Evolutionary conservation across 2,888 invertebrate species (phyloP), one percentile per base, ranked within the genome.

Genomic region (Panzeria rudis): DNA sequence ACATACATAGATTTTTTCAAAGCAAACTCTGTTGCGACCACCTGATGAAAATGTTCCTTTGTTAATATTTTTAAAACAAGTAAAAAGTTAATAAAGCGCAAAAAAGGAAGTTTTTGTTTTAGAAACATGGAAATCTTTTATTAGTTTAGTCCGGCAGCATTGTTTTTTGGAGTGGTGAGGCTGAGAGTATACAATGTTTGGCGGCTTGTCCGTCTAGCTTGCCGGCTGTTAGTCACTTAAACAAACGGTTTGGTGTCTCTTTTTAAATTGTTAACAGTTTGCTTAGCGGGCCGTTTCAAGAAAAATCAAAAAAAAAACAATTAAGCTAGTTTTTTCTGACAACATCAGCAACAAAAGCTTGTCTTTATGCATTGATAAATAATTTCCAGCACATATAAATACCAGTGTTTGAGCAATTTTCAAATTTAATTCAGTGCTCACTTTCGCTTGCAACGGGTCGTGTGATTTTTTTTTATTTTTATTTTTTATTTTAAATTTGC

Each of bases 341-440:
- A 47, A 47, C 52, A 23, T 54, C 66, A 75, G 35, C 35, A 68
- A 69, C 64, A 75, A 77, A 73, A 82, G 66, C 68, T 62, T 50
- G 81, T 76, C 61, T 84, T 84, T 84, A 25, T 81, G 50, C 38
- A 69, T 52, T 82, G 54, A 64, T 71, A 50, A 41, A 56, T 71
- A 54, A 41, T 84, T 76, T 47, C 13, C 50, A 68, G 54, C 72
- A 81, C 59, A 59, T 87, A 87, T 87, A 87, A 86, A 87, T 87
- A 87, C 77, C 50, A 54, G 80, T 77, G 64, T 84, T 86, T 79
- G 73, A 56, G 52, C 64, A 73, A 47, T 73, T 78, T 87, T 84
- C 13, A 56, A 86, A 82, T 78, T 86, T 86, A 87, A 85, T 87
- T 87, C 83, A 87, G 87, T 87, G 84, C 78, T 86, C 77, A 87